Evolutionary conservation across 2,797 vertebrate species (phyloP).

Genomic region (Cyclura pinguis): DNA sequence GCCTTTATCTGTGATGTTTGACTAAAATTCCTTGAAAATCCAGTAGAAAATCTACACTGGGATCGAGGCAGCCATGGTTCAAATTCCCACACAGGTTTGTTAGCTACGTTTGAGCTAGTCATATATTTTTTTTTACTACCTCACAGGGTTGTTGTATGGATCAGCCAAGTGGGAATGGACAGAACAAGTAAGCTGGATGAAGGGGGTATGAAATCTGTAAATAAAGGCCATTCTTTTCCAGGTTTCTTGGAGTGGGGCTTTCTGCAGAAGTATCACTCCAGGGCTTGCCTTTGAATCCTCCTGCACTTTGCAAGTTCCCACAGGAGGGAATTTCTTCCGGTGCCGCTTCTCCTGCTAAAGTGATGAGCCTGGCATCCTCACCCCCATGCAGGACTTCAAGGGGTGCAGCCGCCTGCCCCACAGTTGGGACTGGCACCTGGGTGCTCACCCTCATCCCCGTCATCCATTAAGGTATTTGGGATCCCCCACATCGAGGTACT

Average conservation of each 20-base stretch:
- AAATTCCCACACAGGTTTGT: too few relatives aligned
- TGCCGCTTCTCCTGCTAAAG: background rate
- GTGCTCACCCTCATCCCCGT: background rate
- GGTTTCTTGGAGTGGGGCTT: background rate
- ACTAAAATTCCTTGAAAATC: background rate
- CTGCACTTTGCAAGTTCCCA: too few relatives aligned
- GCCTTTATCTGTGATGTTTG: background rate
- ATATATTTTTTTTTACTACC: too few relatives aligned
- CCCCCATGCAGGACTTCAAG: background rate
- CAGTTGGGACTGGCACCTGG: background rate
- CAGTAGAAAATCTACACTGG: background rate
- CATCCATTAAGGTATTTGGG: background rate
- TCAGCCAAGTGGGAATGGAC: too few relatives aligned
- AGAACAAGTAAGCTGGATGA: background rate
- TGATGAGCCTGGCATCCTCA: background rate
- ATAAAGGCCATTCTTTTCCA: background rate
- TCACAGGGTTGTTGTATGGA: too few relatives aligned
- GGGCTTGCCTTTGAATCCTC: background rate
- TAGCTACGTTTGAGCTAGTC: too few relatives aligned
- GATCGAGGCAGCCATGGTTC: too few relatives aligned
- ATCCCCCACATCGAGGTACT: background rate
- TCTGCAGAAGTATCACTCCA: background rate
- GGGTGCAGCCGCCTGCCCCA: too few relatives aligned
- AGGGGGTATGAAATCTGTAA: background rate
- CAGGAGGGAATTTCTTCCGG: background rate